Base-by-base conservation (phyloP, 2,888 invertebrate genomes). In the Melanotus villosus region DNA sequence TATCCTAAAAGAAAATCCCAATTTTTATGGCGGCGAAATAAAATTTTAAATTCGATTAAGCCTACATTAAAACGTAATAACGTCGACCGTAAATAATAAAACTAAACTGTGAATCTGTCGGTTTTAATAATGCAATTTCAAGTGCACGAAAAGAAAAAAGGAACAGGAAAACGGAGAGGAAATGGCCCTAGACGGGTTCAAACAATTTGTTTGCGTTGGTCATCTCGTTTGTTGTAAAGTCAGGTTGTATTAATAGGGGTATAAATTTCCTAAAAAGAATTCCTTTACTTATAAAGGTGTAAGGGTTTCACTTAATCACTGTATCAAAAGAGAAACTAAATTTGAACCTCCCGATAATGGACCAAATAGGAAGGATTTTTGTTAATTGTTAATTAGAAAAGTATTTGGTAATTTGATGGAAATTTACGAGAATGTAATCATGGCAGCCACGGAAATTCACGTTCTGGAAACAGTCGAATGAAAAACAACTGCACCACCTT, bases 201-300 rank as follows among this genome's bases (percentile, higher is more conserved):
- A 18, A 54, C 54, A 54, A 54, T 54, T 54, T 54, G 54, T 54
- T 54, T 54, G 30, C 12, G 21, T 18, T 54, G 54, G 54, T 54
- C 54, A 54, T 30, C 54, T 54, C 54, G 54, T 54, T 54, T 54
- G 54, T 54, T 54, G 32, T 30, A 54, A 54, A 54, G 54, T 54
- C 54, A 32, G 26, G 54, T 10, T 26, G 4, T 26, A 26, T 26
- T 45, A 16, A 50, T 16, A 9, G 12, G 10, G 50, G 38, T 14
- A 38, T 12, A 14, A 38, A 14, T 38, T 38, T 38, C 14, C 3
- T n/a, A 38, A 38, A 38, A 38, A 38, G n/a, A 6, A 38, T 2
- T 38, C 14, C 9, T 32, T 32, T 7, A 32, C 9, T 14, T 38
- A 26, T 26, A 26, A n/a, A 12, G 21, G 14, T 26, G 14, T 26